These are phyloP conservation scores for Novumbra hubbsi DNA, from an alignment of 2,797 vertebrate genomes.

Conservation along the genomic window DNA sequence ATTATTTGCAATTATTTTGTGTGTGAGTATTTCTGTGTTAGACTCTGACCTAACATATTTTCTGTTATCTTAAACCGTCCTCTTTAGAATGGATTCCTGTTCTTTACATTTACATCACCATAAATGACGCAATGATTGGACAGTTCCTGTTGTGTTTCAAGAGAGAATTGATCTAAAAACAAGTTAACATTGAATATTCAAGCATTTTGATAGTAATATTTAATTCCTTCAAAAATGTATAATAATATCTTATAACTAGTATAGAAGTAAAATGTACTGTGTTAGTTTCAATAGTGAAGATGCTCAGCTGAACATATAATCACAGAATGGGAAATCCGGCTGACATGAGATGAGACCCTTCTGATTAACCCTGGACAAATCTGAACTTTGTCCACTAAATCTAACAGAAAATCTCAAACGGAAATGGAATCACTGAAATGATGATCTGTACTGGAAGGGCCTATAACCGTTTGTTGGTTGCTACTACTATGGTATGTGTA, in stretches of 20 bases:
- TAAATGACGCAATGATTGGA: not conserved
- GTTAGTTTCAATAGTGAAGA: not conserved
- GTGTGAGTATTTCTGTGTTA: conserved; percentile 31
- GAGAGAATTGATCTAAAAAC: not conserved
- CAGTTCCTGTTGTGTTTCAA: not conserved
- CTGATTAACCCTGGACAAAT: not conserved
- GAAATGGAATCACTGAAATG: not conserved
- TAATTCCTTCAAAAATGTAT: too few relatives aligned
- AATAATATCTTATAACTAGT: too few relatives aligned
- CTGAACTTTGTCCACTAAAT: not conserved
- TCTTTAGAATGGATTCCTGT: not conserved
- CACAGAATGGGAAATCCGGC: not conserved
- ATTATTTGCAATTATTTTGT: too few relatives aligned
- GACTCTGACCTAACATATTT: not conserved
- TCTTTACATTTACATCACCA: not conserved
- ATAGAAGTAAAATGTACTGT: too few relatives aligned
- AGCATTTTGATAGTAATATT: too few relatives aligned
- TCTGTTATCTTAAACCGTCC: not conserved
- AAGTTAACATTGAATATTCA: too few relatives aligned
- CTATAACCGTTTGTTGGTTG: not conserved
- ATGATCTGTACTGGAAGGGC: not conserved
- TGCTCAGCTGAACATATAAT: not conserved
- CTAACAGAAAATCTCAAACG: not conserved
- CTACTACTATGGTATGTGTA: not conserved
- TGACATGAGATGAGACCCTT: not conserved